Conservation (phyloP, 2,797 vertebrate genomes). For the Apogon talboti region DNA sequence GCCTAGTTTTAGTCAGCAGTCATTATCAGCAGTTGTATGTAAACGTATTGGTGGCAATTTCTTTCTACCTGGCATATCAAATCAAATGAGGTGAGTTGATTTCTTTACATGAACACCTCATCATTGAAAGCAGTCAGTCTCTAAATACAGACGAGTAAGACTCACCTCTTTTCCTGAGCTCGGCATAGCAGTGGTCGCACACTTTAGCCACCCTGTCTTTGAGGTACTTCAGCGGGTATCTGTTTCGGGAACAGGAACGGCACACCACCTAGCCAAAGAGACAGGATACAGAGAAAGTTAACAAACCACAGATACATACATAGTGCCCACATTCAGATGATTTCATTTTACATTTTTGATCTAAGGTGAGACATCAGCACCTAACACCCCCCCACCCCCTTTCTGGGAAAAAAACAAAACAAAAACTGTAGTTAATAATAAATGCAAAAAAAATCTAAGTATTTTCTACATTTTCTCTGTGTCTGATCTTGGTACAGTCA, state of each 20-base stretch:
- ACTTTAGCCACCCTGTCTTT: conserved; percentile 95
- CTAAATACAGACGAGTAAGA: not conserved
- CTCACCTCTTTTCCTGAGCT: conserved; percentile 92
- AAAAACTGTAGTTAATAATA: not conserved
- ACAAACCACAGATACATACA: not conserved
- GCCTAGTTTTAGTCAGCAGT: too few relatives aligned
- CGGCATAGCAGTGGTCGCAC: conserved; percentile 92
- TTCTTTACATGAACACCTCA: not conserved
- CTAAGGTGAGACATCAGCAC: not conserved
- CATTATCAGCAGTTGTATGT: too few relatives aligned
- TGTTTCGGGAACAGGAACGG: conserved; percentile 94
- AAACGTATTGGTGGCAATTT: too few relatives aligned
- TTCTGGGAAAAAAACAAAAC: too few relatives aligned
- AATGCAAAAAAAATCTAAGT: not conserved
- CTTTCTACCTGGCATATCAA: too few relatives aligned
- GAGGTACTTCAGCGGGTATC: conserved; percentile 97
- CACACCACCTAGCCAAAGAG: conserved; percentile 90
- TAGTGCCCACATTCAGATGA: not conserved
- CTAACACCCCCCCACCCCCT: too few relatives aligned
- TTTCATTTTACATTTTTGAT: not conserved
- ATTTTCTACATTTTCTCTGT: not conserved
- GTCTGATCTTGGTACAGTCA: too few relatives aligned
- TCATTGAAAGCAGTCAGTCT: not conserved
- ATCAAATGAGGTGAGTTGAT: not conserved
- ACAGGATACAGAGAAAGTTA: not conserved